These are phyloP conservation scores for Podocnemis expansa DNA, from an alignment of 2,113 vertebrate species.

Conservation along the genomic window DNA sequence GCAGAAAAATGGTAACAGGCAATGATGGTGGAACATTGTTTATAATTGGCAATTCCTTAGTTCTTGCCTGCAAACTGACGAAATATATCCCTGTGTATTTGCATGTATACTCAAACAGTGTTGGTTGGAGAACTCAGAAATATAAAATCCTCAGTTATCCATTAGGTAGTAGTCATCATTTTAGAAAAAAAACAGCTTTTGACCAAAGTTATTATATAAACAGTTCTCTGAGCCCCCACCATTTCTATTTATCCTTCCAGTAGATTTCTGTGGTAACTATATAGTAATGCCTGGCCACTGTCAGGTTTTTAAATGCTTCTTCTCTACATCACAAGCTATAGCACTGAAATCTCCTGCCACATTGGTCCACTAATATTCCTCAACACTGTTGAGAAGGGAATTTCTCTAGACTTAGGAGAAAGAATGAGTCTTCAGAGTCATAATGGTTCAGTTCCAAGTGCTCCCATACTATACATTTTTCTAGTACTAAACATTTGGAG, in stretches of 20 bases:
- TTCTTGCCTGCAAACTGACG: background rate
- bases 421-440: too few species aligned
- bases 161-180: background rate
- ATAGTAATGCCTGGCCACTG: background rate
- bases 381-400: background rate
- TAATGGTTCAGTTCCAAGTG: too few species aligned
- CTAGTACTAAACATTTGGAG: too few species aligned
- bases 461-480: too few species aligned
- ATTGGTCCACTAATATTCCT: background rate
- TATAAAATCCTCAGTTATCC: too few species aligned
- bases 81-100: background rate
- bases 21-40: background rate
- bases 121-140: too few species aligned
- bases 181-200: slow-evolving; percentile 4
- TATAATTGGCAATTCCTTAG: background rate
- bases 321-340: slow-evolving; percentile 3
- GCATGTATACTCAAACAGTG: background rate
- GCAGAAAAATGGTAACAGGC: background rate
- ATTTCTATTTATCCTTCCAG: slow-evolving; percentile 16
- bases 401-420: background rate
- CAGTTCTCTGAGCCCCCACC: background rate
- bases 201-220: background rate
- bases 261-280: background rate
- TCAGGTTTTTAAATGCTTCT: background rate
- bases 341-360: slow-evolving; percentile 27